A percentile compares a stretch with the other conserved stretches of the same genome.
phyloP scores from a whole-genome alignment of 2,888 invertebrate species.

The Macrophya annulata region DNA sequence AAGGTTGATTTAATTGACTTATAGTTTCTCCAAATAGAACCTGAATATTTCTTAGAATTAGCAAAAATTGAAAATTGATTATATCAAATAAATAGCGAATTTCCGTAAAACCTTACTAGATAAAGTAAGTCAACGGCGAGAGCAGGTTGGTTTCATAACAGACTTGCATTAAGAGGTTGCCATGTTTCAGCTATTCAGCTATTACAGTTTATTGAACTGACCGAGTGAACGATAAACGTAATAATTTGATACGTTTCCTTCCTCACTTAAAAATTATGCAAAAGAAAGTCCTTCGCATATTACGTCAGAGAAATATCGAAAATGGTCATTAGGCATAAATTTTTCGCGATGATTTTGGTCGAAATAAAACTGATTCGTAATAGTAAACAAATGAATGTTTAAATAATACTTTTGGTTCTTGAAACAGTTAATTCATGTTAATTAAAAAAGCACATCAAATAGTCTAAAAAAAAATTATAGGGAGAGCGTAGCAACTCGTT shows the following conservation, averaged over 20 bases:
- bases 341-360: background rate
- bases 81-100: background rate
- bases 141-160: slow-evolving; percentile 44
- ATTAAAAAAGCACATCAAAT: background rate
- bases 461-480: background rate
- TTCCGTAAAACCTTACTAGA: background rate
- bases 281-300: background rate
- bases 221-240: slow-evolving; percentile 19
- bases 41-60: background rate
- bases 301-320: background rate
- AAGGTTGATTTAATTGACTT: slow-evolving; percentile 38
- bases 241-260: background rate
- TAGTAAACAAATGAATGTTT: background rate
- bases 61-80: background rate
- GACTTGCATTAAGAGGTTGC: background rate
- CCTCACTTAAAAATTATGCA: slow-evolving; percentile 7
- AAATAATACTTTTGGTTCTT: background rate
- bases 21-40: background rate
- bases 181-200: background rate
- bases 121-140: background rate
- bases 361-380: background rate
- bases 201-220: slow-evolving; percentile 35
- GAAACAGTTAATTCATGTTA: background rate
- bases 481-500: background rate
- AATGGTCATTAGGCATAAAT: background rate